Conservation (phyloP, 2,888 invertebrate genomes). For the Ornithoptera priamus region DNA sequence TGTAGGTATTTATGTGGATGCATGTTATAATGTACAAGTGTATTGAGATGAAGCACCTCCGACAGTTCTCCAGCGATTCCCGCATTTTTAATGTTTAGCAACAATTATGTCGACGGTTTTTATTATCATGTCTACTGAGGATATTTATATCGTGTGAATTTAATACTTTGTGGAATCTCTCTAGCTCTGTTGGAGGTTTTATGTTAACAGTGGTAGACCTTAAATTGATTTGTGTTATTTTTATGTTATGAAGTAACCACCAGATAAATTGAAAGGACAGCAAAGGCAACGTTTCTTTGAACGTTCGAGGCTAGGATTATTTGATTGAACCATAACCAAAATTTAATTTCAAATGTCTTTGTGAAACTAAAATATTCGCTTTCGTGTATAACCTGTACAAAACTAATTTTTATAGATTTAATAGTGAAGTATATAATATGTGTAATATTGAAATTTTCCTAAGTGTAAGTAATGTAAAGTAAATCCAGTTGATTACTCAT, state of each 20-base stretch:
- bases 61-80: slow-evolving; percentile 54
- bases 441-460: slow-evolving; percentile 19
- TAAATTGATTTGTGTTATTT: slow-evolving; percentile 41
- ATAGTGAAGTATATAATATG: slow-evolving; percentile 27
- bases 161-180: slow-evolving; percentile 37
- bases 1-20: slow-evolving; percentile 62
- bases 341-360: slow-evolving; percentile 1
- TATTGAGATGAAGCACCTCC: slow-evolving; percentile 40
- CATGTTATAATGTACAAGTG: slow-evolving; percentile 48
- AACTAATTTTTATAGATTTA: slow-evolving; percentile 17
- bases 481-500: slow-evolving; percentile 26
- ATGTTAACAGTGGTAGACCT: slow-evolving; percentile 32
- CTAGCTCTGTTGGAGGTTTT: slow-evolving; percentile 38
- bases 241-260: slow-evolving; percentile 31
- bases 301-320: slow-evolving; percentile 19
- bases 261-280: slow-evolving; percentile 23
- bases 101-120: slow-evolving; percentile 42
- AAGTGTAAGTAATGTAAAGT: slow-evolving; percentile 16
- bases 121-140: slow-evolving; percentile 9
- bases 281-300: slow-evolving; percentile 17
- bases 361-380: too few species aligned
- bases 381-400: not conserved
- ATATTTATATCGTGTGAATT: slow-evolving; percentile 27
- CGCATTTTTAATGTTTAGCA: slow-evolving; percentile 38
- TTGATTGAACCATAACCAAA: not conserved